Evolutionary conservation across 2,113 vertebrate genomes (phyloP), one percentile per base, ranked within the genome.

Genomic region (Pao palembangensis): DNA sequence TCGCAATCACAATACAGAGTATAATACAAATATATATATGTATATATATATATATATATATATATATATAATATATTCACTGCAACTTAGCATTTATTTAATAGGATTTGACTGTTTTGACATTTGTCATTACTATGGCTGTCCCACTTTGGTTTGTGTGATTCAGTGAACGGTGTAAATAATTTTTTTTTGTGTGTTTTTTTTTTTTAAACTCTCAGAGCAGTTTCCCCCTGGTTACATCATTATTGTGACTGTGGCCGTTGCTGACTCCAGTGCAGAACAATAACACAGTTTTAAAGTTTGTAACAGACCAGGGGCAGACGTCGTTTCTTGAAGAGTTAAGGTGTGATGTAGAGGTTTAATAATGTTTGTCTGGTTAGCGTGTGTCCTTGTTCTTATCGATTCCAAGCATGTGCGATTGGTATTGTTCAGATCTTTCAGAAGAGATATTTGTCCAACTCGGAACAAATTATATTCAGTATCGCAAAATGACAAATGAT

Each of bases 281-380:
- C 23, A 51, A 7, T 44, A 46, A 50, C 17, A 43, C 21, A 50
- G 16, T 21, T 66, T 62, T 18, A 62, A 25, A 25, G 51, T 56
- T 62, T 54, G 58, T 47, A 28, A 55, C 50, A 59, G 20, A 28
- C 61, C 43, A 50, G 23, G 16, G 56, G 13, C 43, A 17, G 55
- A 44, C 13, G 47, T 4, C 55, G 11, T 47, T 28, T 64, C 14
- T 55, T 34, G 34, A 61, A 31, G 13, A 48, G 62, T 75, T 58
- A 64, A 78, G 73, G 65, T 59, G 51, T 80, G 34, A 52, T 51
- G 34, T 55, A 19, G 8, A 42, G 56, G 64, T 69, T 75, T 57
- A 55, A 47, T 51, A 60, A 54, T 72, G 38, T 51, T 65, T 43
- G 59, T 17, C 21, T 61, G 19, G 48, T 67, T 75, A 60, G 19